phyloP scores from a whole-genome alignment of 2,888 invertebrate genomes.

The Heterodera filipjevi region DNA sequence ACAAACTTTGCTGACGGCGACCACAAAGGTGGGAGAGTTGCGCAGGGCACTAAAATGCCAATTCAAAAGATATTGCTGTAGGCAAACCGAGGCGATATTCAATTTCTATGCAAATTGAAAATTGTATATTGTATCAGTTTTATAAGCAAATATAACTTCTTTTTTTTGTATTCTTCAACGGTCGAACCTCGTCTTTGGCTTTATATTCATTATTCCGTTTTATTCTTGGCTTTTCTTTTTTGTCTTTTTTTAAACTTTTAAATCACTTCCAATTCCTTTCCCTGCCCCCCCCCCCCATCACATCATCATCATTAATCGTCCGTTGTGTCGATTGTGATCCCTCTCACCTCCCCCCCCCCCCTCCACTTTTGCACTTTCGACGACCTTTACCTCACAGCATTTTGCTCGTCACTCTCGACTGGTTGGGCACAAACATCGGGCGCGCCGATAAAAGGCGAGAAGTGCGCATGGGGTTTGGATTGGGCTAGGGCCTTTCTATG shows the following conservation, averaged over 20 bases:
- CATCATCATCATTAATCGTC: background rate
- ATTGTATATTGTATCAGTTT: too few species aligned
- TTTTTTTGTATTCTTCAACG: too few species aligned
- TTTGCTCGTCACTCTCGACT: slow-evolving; percentile 1
- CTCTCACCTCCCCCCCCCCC: too few species aligned
- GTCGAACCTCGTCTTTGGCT: too few species aligned
- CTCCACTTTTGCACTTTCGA: background rate
- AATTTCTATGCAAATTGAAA: background rate
- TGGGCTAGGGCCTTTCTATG: background rate
- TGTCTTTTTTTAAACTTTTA: too few species aligned
- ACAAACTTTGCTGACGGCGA: background rate
- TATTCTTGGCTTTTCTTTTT: too few species aligned
- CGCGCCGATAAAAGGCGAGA: slow-evolving; percentile 7
- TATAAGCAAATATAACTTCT: too few species aligned
- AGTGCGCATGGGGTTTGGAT: background rate
- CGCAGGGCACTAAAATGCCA: background rate
- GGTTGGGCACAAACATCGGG: slow-evolving; percentile 5
- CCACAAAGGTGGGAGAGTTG: background rate
- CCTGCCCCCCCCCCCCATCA: too few species aligned
- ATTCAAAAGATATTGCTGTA: background rate
- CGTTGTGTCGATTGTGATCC: too few species aligned
- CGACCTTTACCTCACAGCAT: background rate
- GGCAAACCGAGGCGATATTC: background rate
- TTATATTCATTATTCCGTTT: too few species aligned
- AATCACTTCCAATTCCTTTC: too few species aligned